Evolutionary conservation across 2,888 invertebrate species (phyloP).

Genomic region (Selenia dentaria): DNA sequence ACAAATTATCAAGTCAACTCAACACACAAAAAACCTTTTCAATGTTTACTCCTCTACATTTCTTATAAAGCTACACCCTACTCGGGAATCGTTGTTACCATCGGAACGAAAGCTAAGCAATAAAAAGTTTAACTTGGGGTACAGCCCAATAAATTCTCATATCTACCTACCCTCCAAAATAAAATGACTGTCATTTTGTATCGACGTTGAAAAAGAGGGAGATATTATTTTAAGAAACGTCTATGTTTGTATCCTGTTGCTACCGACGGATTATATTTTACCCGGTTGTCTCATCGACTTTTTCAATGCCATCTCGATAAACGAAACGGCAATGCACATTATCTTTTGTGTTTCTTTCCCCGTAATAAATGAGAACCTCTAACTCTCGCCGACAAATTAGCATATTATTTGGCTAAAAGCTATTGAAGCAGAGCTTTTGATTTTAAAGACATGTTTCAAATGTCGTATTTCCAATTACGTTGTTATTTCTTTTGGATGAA

Average conservation of each 20-base stretch:
- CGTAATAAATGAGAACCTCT: conserved; percentile 70
- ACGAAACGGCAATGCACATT: conserved; percentile 60
- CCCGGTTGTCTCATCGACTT: conserved; percentile 49
- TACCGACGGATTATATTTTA: conserved; percentile 15
- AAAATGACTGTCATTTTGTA: conserved; percentile 34
- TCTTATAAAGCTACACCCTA: conserved; percentile 34
- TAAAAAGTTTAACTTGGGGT: conserved; percentile 47
- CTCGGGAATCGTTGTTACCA: conserved; percentile 33
- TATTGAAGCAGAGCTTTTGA: conserved; percentile 44
- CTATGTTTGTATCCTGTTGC: conserved; percentile 12
- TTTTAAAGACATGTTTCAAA: conserved; percentile 36
- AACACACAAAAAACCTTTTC: conserved; percentile 35
- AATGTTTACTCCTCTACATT: conserved; percentile 40
- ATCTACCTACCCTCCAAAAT: no score
- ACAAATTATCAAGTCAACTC: conserved; percentile 47
- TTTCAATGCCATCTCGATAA: conserved; percentile 64
- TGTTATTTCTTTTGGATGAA: conserved; percentile 38
- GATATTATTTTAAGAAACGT: conserved; percentile 22
- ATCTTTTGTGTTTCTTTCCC: conserved; percentile 61
- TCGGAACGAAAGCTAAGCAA: conserved; percentile 41
- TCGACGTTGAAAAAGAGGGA: conserved; percentile 27
- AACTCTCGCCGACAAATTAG: conserved; percentile 66
- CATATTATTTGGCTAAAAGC: conserved; percentile 52
- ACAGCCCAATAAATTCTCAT: no score
- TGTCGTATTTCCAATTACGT: conserved; percentile 44